Percentiles rank a stretch among this genome's conserved stretches.
phyloP scores from a whole-genome alignment of 2,888 invertebrate species.

The Dione vanillae region DNA sequence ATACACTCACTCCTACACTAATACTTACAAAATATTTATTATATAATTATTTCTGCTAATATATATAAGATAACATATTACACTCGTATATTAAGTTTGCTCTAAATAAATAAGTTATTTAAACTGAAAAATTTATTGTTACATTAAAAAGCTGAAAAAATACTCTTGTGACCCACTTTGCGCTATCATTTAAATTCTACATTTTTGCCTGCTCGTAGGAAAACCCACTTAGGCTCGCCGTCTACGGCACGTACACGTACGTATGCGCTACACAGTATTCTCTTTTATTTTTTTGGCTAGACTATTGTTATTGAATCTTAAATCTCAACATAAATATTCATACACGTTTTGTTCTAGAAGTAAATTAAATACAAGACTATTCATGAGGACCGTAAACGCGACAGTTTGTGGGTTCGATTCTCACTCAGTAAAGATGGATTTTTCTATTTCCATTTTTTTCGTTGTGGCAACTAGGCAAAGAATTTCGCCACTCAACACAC shows the following conservation, averaged over 20 bases:
- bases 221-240: constrained; percentile 22
- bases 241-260: constrained; percentile 8
- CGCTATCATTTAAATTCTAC: constrained; percentile 58
- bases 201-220: constrained; percentile 45
- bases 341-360: constrained; percentile 24
- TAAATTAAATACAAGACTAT: neutral
- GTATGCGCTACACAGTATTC: neutral
- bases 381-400: neutral
- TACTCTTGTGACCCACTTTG: constrained; percentile 65
- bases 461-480: too few species aligned
- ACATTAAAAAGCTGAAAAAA: constrained; percentile 53
- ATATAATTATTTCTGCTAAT: too few species aligned
- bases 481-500: too few species aligned
- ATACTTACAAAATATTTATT: too few species aligned
- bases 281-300: constrained; percentile 9
- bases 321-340: constrained; percentile 11
- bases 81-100: neutral
- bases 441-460: too few species aligned
- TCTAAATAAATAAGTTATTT: constrained; percentile 3
- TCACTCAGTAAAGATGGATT: too few species aligned
- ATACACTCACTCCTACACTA: too few species aligned
- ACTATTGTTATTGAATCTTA: constrained; percentile 18
- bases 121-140: constrained; percentile 46
- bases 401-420: too few species aligned
- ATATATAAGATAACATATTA: too few species aligned